Evolutionary conservation across 37 sponge, comb jelly and placozoan species (phyloP).

Genomic region (Beroe ovata): DNA sequence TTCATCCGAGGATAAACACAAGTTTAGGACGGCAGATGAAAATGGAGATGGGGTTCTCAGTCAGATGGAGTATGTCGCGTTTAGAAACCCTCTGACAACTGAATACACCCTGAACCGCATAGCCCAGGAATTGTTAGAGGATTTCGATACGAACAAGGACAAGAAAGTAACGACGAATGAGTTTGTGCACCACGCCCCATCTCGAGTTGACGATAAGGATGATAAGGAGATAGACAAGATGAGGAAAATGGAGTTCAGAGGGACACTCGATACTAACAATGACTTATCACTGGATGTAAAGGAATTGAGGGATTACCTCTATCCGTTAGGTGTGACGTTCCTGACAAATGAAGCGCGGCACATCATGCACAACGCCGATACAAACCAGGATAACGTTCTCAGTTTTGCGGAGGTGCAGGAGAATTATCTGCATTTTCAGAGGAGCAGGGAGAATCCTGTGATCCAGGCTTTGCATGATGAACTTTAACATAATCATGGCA

Average conservation of each 20-base stretch:
- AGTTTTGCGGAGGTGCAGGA: conserved; percentile 30
- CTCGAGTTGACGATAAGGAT: conserved; percentile 43
- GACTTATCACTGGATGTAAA: conserved; percentile 13
- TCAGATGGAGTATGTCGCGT: conserved; percentile 45
- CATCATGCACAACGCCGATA: conserved; percentile 59
- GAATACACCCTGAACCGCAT: conserved; percentile 34
- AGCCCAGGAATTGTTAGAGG: conserved; percentile 60
- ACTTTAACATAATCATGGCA: too few species aligned
- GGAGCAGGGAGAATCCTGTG: conserved; percentile 7
- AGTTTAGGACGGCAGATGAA: conserved; percentile 60
- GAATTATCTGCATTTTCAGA: conserved; percentile 57
- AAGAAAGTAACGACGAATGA: neutral
- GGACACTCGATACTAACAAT: neutral
- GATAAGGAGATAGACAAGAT: conserved; percentile 60
- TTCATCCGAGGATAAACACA: conserved; percentile 16
- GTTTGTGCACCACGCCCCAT: conserved; percentile 48
- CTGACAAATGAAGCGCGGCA: conserved; percentile 28
- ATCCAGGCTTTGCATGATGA: conserved; percentile 46
- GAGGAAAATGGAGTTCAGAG: conserved; percentile 36
- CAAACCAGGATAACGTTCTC: neutral
- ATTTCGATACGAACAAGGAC: conserved; percentile 37
- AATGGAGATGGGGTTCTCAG: conserved; percentile 64
- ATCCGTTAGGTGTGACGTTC: conserved; percentile 19
- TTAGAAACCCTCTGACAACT: conserved; percentile 39
- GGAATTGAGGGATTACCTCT: conserved; percentile 13